Evolutionary conservation across 1,140 invertebrate species (phyloP).

Genomic region (Brachionus calyciflorus): DNA sequence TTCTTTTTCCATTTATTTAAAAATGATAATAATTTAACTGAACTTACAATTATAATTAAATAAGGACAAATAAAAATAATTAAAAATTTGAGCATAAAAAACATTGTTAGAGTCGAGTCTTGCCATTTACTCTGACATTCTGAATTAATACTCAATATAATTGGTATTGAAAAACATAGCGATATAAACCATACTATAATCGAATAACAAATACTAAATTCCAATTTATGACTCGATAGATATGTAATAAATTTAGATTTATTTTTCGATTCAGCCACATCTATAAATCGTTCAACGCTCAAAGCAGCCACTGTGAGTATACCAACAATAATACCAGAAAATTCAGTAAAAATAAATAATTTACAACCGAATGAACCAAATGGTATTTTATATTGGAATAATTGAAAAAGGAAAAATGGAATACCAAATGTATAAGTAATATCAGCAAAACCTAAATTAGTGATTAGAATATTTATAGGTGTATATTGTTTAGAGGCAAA

Average conservation of each 20-base stretch:
- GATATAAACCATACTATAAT: neutral
- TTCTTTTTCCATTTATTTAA: neutral
- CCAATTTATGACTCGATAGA: too few species aligned
- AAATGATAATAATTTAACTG: neutral
- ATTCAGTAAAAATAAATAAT: conserved; percentile 5
- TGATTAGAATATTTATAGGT: neutral
- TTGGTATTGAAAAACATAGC: neutral
- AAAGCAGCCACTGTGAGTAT: neutral
- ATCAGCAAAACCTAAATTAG: neutral
- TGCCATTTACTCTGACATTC: neutral
- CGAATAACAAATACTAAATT: neutral
- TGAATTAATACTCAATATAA: neutral
- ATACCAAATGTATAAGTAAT: neutral
- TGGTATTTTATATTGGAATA: neutral
- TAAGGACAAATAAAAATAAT: neutral
- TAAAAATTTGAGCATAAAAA: neutral
- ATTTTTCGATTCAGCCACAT: neutral
- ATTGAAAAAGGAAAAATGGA: neutral
- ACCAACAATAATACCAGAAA: neutral
- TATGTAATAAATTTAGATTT: neutral
- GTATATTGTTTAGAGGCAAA: neutral
- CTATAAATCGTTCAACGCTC: neutral
- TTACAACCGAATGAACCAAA: neutral
- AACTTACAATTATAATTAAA: neutral
- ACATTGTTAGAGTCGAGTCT: neutral